Evolutionary conservation across 2,888 invertebrate genomes (phyloP).

Genomic region (Meloe dianella): DNA sequence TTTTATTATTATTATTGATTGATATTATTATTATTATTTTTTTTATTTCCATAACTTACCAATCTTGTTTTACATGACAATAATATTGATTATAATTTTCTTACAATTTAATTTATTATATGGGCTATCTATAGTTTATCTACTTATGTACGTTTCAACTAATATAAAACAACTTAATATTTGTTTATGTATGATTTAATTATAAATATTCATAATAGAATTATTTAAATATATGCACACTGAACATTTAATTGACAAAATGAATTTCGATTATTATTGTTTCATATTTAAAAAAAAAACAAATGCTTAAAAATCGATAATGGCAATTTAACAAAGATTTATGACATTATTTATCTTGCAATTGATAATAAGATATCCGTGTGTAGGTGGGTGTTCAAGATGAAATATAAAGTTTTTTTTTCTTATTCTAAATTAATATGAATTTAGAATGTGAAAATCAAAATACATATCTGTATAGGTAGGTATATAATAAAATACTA

Average conservation of each 20-base stretch:
- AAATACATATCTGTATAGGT: neutral
- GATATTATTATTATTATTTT: neutral
- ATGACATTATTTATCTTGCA: neutral
- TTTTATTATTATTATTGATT: neutral
- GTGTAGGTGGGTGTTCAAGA: slow-evolving; percentile 1
- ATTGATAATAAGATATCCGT: neutral
- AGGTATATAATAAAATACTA: too few species aligned
- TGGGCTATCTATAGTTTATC: neutral
- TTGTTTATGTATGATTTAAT: neutral
- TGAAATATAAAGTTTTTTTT: neutral
- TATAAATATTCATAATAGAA: neutral
- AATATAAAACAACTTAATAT: neutral
- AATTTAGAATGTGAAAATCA: neutral
- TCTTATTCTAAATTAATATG: neutral
- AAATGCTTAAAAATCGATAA: neutral
- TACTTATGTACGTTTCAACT: neutral
- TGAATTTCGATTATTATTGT: neutral
- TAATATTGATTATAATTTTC: neutral
- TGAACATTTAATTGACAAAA: neutral
- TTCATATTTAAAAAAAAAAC: neutral
- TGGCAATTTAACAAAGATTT: neutral
- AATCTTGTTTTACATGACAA: neutral
- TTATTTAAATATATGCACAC: neutral
- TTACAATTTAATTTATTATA: neutral
- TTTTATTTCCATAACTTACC: neutral